These are phyloP conservation scores for Phorcus lineatus DNA, from an alignment of 2,888 invertebrate genomes.

Conservation along the genomic window DNA sequence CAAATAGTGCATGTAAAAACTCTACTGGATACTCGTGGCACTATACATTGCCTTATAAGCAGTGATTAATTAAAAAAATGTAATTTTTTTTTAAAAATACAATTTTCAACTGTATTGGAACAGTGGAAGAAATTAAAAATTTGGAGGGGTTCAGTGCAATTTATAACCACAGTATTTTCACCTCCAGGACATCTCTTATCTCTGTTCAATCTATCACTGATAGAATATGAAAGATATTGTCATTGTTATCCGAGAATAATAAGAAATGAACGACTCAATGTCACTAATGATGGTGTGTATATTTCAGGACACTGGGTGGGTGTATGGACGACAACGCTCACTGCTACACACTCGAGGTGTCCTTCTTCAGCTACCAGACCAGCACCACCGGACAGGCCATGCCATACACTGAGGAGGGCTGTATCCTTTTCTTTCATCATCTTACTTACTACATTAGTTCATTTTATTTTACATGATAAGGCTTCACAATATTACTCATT, in stretches of 20 bases:
- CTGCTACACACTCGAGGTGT: slow-evolving; percentile 92
- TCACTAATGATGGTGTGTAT: neutral
- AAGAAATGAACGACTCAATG: neutral
- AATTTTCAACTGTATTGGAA: too few species aligned
- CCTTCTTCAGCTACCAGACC: slow-evolving; percentile 90
- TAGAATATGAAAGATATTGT: too few species aligned
- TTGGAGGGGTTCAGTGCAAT: too few species aligned
- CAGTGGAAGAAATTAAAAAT: too few species aligned
- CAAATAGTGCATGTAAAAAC: neutral
- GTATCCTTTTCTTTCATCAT: slow-evolving; percentile 84
- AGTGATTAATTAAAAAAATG: neutral
- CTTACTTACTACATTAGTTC: too few species aligned
- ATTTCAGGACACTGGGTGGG: slow-evolving; percentile 74
- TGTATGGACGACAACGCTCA: slow-evolving; percentile 86
- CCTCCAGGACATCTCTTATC: too few species aligned
- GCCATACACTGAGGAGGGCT: slow-evolving; percentile 94
- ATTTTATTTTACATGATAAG: too few species aligned
- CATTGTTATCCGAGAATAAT: neutral
- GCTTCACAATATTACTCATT: too few species aligned
- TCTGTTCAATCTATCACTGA: too few species aligned
- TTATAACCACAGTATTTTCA: too few species aligned
- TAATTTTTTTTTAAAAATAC: too few species aligned
- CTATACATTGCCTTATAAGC: neutral
- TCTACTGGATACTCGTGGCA: neutral
- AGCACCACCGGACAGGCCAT: slow-evolving; percentile 80